Conservation (phyloP, 2,888 invertebrate species). For the Cheilosia variabilis region DNA sequence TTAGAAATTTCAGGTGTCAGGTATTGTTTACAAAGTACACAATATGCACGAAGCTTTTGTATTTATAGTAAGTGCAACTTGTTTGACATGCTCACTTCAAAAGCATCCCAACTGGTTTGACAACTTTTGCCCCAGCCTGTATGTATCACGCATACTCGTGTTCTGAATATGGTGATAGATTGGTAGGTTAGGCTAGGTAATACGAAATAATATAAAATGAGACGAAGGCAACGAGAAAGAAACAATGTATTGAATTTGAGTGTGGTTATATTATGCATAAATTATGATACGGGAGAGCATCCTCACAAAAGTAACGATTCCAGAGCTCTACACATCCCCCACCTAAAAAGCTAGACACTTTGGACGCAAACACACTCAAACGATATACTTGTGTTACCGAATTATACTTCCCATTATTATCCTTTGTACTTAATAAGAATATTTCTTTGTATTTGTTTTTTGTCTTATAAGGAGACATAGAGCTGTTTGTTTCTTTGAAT, state of each 20-base stretch:
- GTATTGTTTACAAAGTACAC: no score
- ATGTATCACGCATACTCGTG: background rate
- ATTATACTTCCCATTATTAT: conserved; percentile 16
- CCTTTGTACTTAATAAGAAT: background rate
- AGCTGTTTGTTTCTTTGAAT: background rate
- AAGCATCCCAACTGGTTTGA: no score
- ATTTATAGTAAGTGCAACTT: no score
- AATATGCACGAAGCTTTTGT: no score
- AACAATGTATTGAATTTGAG: conserved; percentile 59
- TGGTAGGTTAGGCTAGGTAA: background rate
- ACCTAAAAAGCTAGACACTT: background rate
- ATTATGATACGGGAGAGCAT: conserved; percentile 60
- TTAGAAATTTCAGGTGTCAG: no score
- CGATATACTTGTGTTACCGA: conserved; percentile 31
- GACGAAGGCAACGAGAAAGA: conserved; percentile 16
- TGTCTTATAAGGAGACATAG: no score
- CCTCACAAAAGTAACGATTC: conserved; percentile 47
- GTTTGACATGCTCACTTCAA: no score
- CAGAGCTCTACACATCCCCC: conserved; percentile 4
- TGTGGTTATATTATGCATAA: conserved; percentile 66
- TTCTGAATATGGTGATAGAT: background rate
- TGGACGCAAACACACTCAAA: background rate
- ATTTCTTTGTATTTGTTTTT: background rate
- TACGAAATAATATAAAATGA: conserved; percentile 36
- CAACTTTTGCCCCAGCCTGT: conserved; percentile 2